A percentile compares a stretch with the other conserved stretches of the same genome.
These are phyloP conservation scores for Ricordea florida DNA, from an alignment of 92 coral and sea anemone genomes.

Conservation along the genomic window DNA sequence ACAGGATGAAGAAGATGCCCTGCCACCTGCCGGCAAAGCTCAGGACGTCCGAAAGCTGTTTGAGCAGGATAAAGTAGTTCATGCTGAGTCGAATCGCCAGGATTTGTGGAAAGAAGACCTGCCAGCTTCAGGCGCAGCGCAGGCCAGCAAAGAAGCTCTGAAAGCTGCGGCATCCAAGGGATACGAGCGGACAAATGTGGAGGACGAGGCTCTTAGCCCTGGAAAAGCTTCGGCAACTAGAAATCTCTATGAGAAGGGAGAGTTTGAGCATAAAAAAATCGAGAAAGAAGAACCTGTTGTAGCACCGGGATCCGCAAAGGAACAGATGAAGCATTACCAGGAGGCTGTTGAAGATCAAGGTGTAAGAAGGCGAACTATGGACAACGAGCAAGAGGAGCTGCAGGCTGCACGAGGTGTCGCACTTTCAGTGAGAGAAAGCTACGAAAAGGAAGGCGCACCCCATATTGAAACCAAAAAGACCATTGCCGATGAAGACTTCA, in stretches of 20 bases:
- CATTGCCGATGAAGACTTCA: constrained; percentile 71
- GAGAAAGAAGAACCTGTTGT: constrained; percentile 58
- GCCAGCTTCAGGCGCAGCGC: constrained; percentile 66
- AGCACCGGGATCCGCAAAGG: constrained; percentile 45
- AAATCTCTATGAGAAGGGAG: constrained; percentile 56
- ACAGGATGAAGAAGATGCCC: constrained; percentile 67
- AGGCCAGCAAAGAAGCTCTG: constrained; percentile 71
- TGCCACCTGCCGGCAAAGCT: constrained; percentile 72
- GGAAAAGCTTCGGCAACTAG: constrained; percentile 50
- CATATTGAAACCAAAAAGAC: constrained; percentile 48
- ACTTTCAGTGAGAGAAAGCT: constrained; percentile 19
- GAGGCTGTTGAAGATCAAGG: constrained; percentile 33
- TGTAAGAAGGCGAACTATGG: constrained; percentile 48
- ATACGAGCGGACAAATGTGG: constrained; percentile 26
- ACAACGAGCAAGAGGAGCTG: constrained; percentile 50
- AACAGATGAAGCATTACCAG: constrained; percentile 49
- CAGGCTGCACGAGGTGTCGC: constrained; percentile 37
- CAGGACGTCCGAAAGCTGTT: constrained; percentile 73
- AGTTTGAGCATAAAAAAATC: constrained; percentile 39
- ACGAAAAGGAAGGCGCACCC: constrained; percentile 40
- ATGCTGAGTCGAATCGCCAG: constrained; percentile 53
- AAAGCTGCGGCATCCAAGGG: constrained; percentile 67
- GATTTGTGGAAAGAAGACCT: constrained; percentile 63
- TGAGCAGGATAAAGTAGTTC: constrained; percentile 68
- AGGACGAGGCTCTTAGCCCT: constrained; percentile 25